A percentile compares a stretch with the other conserved stretches of the same genome.
Conservation (phyloP, 1,140 invertebrate genomes). For the Phenacoccus solenopsis region DNA sequence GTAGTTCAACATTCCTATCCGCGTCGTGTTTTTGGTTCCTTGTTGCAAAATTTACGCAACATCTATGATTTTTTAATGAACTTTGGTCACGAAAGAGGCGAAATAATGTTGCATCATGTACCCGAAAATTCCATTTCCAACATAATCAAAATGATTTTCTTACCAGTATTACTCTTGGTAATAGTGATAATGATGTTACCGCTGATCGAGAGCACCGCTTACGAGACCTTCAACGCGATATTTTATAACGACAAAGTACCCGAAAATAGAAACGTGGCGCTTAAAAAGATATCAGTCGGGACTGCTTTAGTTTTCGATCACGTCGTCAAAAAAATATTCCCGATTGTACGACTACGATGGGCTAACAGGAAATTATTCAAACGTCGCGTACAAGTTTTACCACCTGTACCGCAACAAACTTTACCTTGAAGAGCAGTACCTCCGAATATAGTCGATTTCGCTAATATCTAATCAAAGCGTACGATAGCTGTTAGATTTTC, state of each 20-base stretch:
- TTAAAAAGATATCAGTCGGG: neutral
- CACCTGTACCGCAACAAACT: neutral
- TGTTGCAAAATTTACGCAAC: neutral
- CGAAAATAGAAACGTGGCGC: neutral
- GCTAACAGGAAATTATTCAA: conserved; percentile 4
- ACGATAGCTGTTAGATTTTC: too few relatives aligned
- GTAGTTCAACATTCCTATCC: neutral
- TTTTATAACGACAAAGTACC: neutral
- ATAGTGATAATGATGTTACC: neutral
- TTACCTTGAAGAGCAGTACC: neutral
- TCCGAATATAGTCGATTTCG: too few relatives aligned
- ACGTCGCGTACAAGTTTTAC: neutral
- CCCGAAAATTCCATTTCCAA: conserved; percentile 1
- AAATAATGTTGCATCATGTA: neutral
- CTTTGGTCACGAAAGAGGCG: neutral
- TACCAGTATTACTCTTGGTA: neutral
- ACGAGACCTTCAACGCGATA: neutral
- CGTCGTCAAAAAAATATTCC: neutral
- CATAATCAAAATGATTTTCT: neutral
- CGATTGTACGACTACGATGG: neutral
- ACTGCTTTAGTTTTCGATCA: conserved; percentile 4
- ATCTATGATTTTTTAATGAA: neutral
- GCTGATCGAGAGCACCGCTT: neutral
- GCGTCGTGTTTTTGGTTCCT: neutral
- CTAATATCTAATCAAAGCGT: too few relatives aligned